phyloP scores from a whole-genome alignment of 2,113 vertebrate species.

The Urocynchramus pylzowi region DNA sequence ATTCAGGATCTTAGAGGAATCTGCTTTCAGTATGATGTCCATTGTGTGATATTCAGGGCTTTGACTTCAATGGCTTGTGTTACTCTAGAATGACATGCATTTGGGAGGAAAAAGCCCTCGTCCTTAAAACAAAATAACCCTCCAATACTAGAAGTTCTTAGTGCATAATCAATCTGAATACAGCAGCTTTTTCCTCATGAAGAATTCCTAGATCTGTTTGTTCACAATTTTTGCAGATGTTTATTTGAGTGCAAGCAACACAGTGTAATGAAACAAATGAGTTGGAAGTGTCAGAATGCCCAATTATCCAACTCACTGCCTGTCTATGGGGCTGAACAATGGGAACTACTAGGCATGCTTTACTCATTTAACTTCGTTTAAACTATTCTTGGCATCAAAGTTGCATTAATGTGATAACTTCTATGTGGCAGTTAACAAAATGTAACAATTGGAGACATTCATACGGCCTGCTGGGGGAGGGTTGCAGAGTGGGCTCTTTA shows the following conservation, averaged over 20 bases:
- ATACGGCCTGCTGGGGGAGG: neutral
- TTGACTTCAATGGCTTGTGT: neutral
- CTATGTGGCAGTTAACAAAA: slow-evolving; percentile 71
- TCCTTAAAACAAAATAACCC: neutral
- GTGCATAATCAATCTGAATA: neutral
- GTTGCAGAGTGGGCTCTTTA: neutral
- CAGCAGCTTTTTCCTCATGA: neutral
- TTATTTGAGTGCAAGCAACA: slow-evolving; percentile 65
- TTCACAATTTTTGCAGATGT: slow-evolving; percentile 59
- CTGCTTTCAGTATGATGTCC: neutral
- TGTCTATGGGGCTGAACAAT: slow-evolving; percentile 68
- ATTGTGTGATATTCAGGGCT: neutral
- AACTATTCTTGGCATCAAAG: slow-evolving; percentile 67
- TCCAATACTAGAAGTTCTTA: neutral
- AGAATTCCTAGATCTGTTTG: slow-evolving; percentile 33
- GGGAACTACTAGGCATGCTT: slow-evolving; percentile 54
- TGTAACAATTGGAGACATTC: slow-evolving; percentile 49
- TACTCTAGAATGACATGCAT: rapidly evolving
- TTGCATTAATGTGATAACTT: slow-evolving; percentile 71
- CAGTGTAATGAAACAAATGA: slow-evolving; percentile 71
- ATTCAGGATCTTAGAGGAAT: neutral
- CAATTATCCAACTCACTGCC: slow-evolving; percentile 76
- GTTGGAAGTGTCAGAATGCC: slow-evolving; percentile 72
- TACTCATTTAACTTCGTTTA: slow-evolving; percentile 74
- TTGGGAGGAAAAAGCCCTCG: neutral